Conservation (phyloP, 2,888 invertebrate species). For the Autographa gamma region DNA sequence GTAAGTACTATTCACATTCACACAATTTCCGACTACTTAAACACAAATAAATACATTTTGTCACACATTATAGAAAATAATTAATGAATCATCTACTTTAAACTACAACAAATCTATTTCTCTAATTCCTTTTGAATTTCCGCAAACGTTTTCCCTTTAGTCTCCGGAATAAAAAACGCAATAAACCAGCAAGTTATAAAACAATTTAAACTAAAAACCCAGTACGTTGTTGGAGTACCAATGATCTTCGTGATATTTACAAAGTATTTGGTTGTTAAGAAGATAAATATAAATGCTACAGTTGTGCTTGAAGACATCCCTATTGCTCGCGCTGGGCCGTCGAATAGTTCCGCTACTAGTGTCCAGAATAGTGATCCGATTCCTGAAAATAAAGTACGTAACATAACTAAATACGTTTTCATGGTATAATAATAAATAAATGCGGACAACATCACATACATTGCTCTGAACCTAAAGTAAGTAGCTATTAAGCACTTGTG, state of each 20-base stretch:
- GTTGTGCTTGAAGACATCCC: conserved; percentile 59
- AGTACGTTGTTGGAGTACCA: conserved; percentile 72
- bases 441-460: no score
- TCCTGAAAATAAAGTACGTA: conserved; percentile 62
- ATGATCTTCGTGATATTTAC: conserved; percentile 60
- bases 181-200: conserved; percentile 66
- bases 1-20: no score
- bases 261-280: conserved; percentile 68
- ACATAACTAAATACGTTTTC: no score
- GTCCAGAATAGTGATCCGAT: conserved; percentile 74
- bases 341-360: conserved; percentile 73
- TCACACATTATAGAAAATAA: no score
- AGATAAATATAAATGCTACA: neutral
- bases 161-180: conserved; percentile 74
- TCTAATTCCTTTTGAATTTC: conserved; percentile 70
- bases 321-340: conserved; percentile 67
- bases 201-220: conserved; percentile 65
- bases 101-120: neutral
- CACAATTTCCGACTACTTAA: no score
- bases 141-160: conserved; percentile 76
- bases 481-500: no score
- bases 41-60: neutral
- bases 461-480: no score
- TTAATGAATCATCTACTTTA: no score
- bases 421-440: no score